These are phyloP conservation scores for Fragum fragum DNA, from an alignment of 2,888 invertebrate species.

Conservation along the genomic window DNA sequence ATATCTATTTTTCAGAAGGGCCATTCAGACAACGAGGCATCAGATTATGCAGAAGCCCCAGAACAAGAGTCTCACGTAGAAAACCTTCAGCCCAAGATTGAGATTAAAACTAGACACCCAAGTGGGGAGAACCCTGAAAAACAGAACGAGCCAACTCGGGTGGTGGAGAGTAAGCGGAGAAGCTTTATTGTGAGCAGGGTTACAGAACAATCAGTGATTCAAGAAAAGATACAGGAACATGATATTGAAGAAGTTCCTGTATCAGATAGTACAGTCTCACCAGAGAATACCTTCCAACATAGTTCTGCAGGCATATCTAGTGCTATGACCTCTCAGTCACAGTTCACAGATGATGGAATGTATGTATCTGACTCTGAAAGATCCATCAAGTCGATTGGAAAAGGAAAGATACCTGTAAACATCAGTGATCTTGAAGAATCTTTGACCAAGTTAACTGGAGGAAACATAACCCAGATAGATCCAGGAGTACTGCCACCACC, in stretches of 20 bases:
- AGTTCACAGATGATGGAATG: constrained; percentile 58
- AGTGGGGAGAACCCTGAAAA: constrained; percentile 58
- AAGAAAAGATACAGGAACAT: constrained; percentile 79
- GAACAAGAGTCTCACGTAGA: constrained; percentile 27
- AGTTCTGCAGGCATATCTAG: constrained; percentile 43
- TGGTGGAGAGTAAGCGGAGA: constrained; percentile 78
- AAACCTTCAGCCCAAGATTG: constrained; percentile 62
- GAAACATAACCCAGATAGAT: constrained; percentile 45
- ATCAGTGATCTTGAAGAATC: constrained; percentile 80
- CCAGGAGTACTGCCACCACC: constrained; percentile 33
- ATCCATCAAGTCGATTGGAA: constrained; percentile 60
- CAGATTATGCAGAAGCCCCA: constrained; percentile 21
- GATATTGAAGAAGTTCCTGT: constrained; percentile 71
- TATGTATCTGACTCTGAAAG: constrained; percentile 68
- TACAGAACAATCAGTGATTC: constrained; percentile 65
- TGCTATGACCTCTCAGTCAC: constrained; percentile 40
- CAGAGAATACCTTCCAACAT: constrained; percentile 65
- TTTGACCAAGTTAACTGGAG: constrained; percentile 72
- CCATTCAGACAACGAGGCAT: constrained; percentile 66
- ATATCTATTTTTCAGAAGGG: constrained; percentile 67
- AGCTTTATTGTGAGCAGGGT: constrained; percentile 79
- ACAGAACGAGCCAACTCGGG: constrained; percentile 63
- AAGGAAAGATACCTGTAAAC: constrained; percentile 77
- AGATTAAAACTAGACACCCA: constrained; percentile 62
- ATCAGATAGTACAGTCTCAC: constrained; percentile 55